Evolutionary conservation across 2,888 invertebrate species (phyloP).

Genomic region (Chrysomela aeneicollis): DNA sequence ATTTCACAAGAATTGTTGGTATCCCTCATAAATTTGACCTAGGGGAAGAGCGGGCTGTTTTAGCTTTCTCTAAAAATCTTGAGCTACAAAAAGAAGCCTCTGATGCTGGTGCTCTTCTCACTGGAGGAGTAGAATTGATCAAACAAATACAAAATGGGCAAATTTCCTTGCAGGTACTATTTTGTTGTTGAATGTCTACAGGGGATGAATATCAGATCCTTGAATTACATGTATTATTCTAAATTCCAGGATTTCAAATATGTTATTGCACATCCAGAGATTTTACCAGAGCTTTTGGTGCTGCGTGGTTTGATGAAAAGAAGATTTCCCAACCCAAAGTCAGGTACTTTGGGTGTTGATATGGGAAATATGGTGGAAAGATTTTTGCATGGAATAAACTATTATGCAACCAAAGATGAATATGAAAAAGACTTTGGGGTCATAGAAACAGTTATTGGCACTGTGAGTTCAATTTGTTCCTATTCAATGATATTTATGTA

Average conservation of each 20-base stretch:
- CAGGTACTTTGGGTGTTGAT: constrained; percentile 74
- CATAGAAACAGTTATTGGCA: constrained; percentile 73
- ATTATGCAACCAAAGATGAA: constrained; percentile 72
- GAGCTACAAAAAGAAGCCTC: constrained; percentile 68
- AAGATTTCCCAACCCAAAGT: constrained; percentile 75
- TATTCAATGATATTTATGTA: too few species aligned
- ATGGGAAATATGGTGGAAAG: constrained; percentile 69
- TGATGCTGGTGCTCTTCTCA: constrained; percentile 76
- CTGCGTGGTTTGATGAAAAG: constrained; percentile 81
- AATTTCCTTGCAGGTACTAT: constrained; percentile 52
- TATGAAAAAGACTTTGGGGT: constrained; percentile 75
- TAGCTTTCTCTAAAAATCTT: constrained; percentile 78
- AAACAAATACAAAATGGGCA: constrained; percentile 81
- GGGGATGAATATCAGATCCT: too few species aligned
- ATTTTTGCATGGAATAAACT: constrained; percentile 76
- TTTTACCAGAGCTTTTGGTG: constrained; percentile 77
- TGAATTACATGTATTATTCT: too few species aligned
- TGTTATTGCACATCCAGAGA: constrained; percentile 80
- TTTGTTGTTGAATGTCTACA: too few species aligned
- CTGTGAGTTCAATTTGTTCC: constrained; percentile 63
- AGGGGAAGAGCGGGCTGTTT: constrained; percentile 72
- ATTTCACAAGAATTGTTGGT: constrained; percentile 71
- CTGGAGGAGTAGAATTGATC: constrained; percentile 77
- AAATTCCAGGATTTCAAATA: constrained; percentile 70
- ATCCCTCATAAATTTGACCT: constrained; percentile 76